A percentile compares a stretch with the other conserved stretches of the same genome.
Conservation (phyloP, 2,797 vertebrate species). For the Scolopax rusticola region DNA sequence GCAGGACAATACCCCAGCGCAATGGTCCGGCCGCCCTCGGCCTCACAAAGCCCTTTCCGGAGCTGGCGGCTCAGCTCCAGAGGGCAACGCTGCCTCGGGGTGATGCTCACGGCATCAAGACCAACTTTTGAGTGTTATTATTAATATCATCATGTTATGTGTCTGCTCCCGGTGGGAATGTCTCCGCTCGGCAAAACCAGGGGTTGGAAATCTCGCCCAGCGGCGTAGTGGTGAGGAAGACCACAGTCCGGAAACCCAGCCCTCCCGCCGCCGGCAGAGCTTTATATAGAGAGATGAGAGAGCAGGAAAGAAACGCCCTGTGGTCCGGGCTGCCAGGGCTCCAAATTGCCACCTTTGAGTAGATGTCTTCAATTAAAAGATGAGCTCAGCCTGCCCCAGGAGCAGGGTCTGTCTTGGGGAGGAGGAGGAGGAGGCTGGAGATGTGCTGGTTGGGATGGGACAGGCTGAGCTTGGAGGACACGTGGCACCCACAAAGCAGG, state of each 20-base stretch:
- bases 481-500: neutral
- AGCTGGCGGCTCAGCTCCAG: neutral
- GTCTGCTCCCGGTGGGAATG: neutral
- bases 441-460: neutral
- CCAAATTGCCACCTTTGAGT: slow-evolving; percentile 37
- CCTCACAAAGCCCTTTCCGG: slow-evolving; percentile 4
- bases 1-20: slow-evolving; percentile 37
- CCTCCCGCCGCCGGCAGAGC: neutral
- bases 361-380: slow-evolving; percentile 22
- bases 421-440: neutral
- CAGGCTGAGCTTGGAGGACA: neutral
- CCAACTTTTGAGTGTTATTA: neutral
- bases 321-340: neutral
- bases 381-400: neutral
- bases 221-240: neutral
- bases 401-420: neutral
- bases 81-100: neutral
- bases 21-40: neutral
- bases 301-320: slow-evolving; percentile 62
- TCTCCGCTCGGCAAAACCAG: neutral
- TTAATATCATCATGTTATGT: neutral
- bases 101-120: neutral
- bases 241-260: slow-evolving; percentile 42
- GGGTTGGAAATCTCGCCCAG: neutral
- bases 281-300: slow-evolving; percentile 52